Percentiles rank a stretch among this genome's conserved stretches.
Conservation (phyloP, 64 coral and sea anemone species). For the Montipora efflorescens region DNA sequence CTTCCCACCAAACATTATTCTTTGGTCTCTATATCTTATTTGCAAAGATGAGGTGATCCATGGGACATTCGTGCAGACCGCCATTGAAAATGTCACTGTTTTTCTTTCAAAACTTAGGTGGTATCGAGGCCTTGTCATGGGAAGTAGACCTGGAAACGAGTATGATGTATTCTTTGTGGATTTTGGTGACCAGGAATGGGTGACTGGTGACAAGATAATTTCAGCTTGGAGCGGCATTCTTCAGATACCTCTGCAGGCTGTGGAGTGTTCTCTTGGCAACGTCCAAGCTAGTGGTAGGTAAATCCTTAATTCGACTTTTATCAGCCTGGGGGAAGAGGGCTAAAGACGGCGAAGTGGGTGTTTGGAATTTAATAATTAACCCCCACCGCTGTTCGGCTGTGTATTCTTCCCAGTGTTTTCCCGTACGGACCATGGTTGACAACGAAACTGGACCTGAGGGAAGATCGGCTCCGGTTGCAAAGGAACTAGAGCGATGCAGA, state of each 20-base stretch:
- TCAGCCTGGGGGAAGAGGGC: too few relatives aligned
- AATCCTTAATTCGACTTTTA: neutral
- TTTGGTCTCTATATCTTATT: too few relatives aligned
- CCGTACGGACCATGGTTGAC: slow-evolving; percentile 14
- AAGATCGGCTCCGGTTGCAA: slow-evolving; percentile 3
- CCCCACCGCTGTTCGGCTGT: too few relatives aligned
- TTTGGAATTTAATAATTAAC: too few relatives aligned
- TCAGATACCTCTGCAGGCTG: slow-evolving; percentile 85
- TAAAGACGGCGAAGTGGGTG: too few relatives aligned
- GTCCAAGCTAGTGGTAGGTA: slow-evolving; percentile 77
- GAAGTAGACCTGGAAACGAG: slow-evolving; percentile 84
- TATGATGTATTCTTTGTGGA: slow-evolving; percentile 98
- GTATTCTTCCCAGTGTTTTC: too few relatives aligned
- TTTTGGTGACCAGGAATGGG: slow-evolving; percentile 94
- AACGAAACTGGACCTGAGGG: neutral
- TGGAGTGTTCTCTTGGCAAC: slow-evolving; percentile 91
- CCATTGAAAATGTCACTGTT: neutral
- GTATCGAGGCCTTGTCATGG: slow-evolving; percentile 91
- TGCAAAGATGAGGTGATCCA: too few relatives aligned
- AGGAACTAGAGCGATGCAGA: neutral
- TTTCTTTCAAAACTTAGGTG: slow-evolving; percentile 51
- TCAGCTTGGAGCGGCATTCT: slow-evolving; percentile 79
- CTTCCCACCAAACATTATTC: too few relatives aligned
- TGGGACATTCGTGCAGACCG: too few relatives aligned
- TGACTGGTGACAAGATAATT: slow-evolving; percentile 74